Base-by-base conservation (phyloP, 2,113 vertebrate genomes). In the Orcinus orca region DNA sequence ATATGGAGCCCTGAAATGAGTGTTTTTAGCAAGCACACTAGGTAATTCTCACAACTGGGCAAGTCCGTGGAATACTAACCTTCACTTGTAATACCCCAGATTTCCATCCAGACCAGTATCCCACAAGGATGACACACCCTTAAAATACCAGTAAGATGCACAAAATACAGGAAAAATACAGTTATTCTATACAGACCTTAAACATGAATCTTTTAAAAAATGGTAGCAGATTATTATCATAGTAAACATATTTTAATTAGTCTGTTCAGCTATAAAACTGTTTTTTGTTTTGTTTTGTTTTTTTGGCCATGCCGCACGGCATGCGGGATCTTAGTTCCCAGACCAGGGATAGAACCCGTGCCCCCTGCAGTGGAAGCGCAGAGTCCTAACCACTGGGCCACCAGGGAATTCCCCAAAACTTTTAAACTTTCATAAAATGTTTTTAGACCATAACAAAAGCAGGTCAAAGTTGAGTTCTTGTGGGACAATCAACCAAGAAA, bases 401-500 rank as follows among this genome's bases (percentile, higher is more conserved):
- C 20, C 55, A 8, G 20, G 20, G 55, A 58, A 58, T 7, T 18
- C 55, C 55, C 55, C 55, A 88, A 89, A 95, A 90, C 83, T 70
- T 90, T 88, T 83, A 63, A 95, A 85, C 33, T 79, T 95, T 91
- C 26, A 77, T 76, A 89, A 91, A 71, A 44, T 21, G 31, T 38
- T 71, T 93, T 88, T 73, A 85, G 60, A 63, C 5, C 62, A 79
- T 31, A 79, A 88, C 26, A 89, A 88, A 90, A 82, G 15, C 5
- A 84, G 76, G 76, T 84, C 92, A 92, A 93, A 95, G 92, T 23
- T 76, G 83, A 95, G n/a, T 74, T 73, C 47, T 55, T 90, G 21
- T 44, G 29, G 82, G 79, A 95, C 60, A 63, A 79, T 50, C 62
- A 21, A 55, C 65, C 44, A 80, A 93, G 68, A 90, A 58, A 93